Base-by-base conservation (phyloP, 2,888 invertebrate species). In the Stegana nigrithorax region DNA sequence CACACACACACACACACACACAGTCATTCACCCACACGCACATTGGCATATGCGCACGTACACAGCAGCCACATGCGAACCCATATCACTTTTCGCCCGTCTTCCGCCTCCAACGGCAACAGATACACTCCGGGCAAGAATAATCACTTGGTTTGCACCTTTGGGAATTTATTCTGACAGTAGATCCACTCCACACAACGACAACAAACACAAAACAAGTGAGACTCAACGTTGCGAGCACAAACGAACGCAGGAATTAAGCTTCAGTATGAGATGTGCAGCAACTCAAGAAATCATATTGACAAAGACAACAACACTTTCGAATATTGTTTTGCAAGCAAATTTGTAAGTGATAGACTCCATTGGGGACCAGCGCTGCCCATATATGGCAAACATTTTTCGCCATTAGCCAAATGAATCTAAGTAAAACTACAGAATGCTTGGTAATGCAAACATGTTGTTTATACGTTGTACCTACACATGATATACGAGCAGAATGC, bases 71-170 rank as follows among this genome's bases (percentile, higher is more conserved):
- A 39, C 36, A 39, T 59, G 56, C 32, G 63, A 65, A 66, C 65
- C 63, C 68, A 69, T 67, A 59, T 51, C 60, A 63, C 47, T 61
- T 62, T 60, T 62, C 64, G 62, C 65, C 19, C 64, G 42, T 56
- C 47, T 58, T 39, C 26, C 51, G 42, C 4, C 25, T 44, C 26
- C 62, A 64, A 26, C 12, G 12, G 17, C 36, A 62, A 27, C 44
- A 23, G 47, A n/a, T 29, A 42, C 3, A 29, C 42, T 47, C 57
- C 57, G 25, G 59, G 61, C 73, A 74, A 75, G 81, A 79, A 78
- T 81, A 81, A 81, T 81, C 81, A 81, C 81, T 82, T 81, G 81
- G 81, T 80, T 79, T 82, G 76, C 80, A 81, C 81, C 80, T 78
- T 72, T 75, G 81, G 81, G 82, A 81, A 82, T 81, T 68, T 64